These are phyloP conservation scores for Ficedula albicollis DNA, from an alignment of 2,797 vertebrate genomes.

Conservation along the genomic window DNA sequence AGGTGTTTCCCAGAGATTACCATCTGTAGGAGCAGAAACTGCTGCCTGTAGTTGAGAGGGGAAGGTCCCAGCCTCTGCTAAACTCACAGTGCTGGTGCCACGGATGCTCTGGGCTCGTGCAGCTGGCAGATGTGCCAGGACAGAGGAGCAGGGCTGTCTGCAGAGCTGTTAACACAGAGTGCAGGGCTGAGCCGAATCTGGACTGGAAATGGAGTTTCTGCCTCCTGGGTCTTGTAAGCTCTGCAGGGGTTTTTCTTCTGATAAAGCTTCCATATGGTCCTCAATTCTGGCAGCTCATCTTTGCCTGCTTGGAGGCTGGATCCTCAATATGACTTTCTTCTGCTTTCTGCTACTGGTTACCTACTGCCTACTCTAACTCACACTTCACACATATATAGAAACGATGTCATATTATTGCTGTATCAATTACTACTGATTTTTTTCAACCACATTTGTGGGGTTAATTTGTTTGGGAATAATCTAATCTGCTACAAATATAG, in stretches of 20 bases:
- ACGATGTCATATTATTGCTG: not conserved
- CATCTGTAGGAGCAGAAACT: not conserved
- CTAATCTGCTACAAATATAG: conserved; percentile 10
- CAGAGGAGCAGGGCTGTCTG: conserved; percentile 17
- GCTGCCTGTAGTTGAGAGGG: not conserved
- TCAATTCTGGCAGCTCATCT: conserved; percentile 54
- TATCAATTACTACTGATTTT: conserved; percentile 10
- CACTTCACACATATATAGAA: not conserved
- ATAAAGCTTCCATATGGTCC: conserved; percentile 66
- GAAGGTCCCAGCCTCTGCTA: not conserved
- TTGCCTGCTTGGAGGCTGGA: conserved; percentile 42
- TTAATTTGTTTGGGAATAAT: conserved; percentile 27
- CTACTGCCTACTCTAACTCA: conserved; percentile 11
- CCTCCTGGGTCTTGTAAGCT: conserved; percentile 54
- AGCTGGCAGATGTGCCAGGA: not conserved
- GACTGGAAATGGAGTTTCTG: conserved; percentile 59
- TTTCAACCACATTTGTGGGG: not conserved
- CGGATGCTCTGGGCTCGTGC: not conserved
- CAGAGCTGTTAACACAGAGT: not conserved
- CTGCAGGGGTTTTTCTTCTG: conserved; percentile 61
- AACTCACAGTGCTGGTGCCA: not conserved
- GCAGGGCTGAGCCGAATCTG: conserved; percentile 16
- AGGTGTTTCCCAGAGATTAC: not conserved
- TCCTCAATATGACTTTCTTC: conserved; percentile 53
- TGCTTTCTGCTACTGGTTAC: conserved; percentile 48